A percentile compares a stretch with the other conserved stretches of the same genome.
These are phyloP conservation scores for Laodelphax striatellus DNA, from an alignment of 1,140 invertebrate species.

Conservation along the genomic window DNA sequence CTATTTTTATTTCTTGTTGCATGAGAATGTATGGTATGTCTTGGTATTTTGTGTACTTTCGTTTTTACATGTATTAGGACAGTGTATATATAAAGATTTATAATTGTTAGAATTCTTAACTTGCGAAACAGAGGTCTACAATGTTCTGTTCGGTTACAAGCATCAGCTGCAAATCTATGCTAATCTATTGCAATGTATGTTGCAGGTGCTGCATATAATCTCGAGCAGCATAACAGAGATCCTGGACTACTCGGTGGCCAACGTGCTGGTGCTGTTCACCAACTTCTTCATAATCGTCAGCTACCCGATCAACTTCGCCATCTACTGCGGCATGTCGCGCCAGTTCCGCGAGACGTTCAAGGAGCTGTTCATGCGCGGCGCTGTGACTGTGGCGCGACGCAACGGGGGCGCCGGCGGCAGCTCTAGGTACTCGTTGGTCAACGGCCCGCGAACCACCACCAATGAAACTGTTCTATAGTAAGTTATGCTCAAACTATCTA, in stretches of 20 bases:
- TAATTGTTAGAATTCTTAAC: no score
- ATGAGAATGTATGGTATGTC: no score
- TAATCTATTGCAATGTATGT: background rate
- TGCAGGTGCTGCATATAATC: conserved; percentile 62
- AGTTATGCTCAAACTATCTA: background rate
- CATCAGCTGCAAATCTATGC: no score
- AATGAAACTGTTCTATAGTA: conserved; percentile 67
- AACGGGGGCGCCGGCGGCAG: conserved; percentile 46
- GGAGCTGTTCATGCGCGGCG: conserved; percentile 62
- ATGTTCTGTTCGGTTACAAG: no score
- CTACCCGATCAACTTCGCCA: conserved; percentile 90
- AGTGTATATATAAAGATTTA: no score
- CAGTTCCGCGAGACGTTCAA: conserved; percentile 91
- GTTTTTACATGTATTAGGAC: no score
- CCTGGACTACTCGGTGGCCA: conserved; percentile 66
- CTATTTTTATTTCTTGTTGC: no score
- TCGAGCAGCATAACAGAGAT: conserved; percentile 55
- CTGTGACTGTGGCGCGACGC: conserved; percentile 34
- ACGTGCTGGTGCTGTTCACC: conserved; percentile 72
- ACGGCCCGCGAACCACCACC: conserved; percentile 65
- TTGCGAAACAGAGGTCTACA: no score
- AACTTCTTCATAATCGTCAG: conserved; percentile 86
- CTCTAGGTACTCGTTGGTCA: conserved; percentile 62
- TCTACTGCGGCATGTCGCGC: conserved; percentile 90
- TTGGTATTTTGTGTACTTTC: no score